These are phyloP conservation scores for Rhea pennata DNA, from an alignment of 2,113 vertebrate species.

Conservation along the genomic window DNA sequence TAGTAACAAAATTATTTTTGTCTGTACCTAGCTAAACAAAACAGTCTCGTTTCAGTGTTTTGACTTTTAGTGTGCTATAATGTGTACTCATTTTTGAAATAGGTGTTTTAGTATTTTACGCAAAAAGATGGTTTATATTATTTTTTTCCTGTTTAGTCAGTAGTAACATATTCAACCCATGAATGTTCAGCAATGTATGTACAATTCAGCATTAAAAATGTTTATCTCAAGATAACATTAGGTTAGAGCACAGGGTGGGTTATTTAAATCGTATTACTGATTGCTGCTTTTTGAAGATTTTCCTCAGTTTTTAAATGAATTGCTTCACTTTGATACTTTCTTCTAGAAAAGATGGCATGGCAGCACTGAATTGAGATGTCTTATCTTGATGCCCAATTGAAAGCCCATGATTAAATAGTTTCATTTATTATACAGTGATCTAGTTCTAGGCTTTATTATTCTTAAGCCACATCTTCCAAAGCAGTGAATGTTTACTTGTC, in stretches of 20 bases:
- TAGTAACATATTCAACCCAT: conserved; percentile 7
- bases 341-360: neutral
- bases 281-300: conserved; percentile 11
- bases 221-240: conserved; percentile 15
- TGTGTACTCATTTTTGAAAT: neutral
- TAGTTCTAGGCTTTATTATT: neutral
- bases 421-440: neutral
- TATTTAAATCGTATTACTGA: neutral
- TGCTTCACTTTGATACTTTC: neutral
- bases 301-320: neutral
- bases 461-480: neutral
- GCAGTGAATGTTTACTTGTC: neutral
- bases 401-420: neutral
- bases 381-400: neutral
- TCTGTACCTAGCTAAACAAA: neutral
- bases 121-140: neutral
- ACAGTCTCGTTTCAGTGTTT: neutral
- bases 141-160: neutral
- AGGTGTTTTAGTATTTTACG: conserved; percentile 15
- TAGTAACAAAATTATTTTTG: neutral
- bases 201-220: conserved; percentile 21
- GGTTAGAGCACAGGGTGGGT: neutral
- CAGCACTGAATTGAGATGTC: neutral
- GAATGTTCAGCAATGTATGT: conserved; percentile 5
- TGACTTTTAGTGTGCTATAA: neutral